phyloP scores from a whole-genome alignment of 2,113 vertebrate genomes.

The Speoplatyrhinus poulsoni region DNA sequence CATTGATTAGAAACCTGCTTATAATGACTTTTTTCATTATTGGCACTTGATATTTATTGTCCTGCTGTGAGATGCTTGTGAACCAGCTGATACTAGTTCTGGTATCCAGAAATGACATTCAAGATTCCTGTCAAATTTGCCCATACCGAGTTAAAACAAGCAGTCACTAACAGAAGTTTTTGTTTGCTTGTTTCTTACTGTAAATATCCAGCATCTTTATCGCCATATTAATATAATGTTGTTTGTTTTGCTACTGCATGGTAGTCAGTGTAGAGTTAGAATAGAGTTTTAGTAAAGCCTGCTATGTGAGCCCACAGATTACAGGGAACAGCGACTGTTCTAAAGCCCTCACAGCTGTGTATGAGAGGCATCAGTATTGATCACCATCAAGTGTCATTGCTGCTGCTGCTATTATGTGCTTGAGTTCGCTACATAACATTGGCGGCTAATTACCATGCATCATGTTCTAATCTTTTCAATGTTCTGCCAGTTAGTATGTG shows the following conservation, averaged over 20 bases:
- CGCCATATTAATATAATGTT: conserved; percentile 33
- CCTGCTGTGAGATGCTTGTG: neutral
- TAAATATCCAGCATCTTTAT: conserved; percentile 45
- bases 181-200: conserved; percentile 36
- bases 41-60: neutral
- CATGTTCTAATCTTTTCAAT: neutral
- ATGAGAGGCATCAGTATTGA: conserved; percentile 15
- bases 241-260: conserved; percentile 48
- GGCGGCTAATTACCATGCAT: conserved; percentile 10
- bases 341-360: neutral
- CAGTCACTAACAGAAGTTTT: neutral
- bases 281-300: conserved; percentile 30
- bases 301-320: neutral
- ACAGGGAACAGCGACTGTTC: conserved; percentile 5
- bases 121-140: neutral
- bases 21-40: neutral
- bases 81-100: neutral
- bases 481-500: conserved; percentile 15
- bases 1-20: neutral
- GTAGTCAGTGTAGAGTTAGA: conserved; percentile 24
- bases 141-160: neutral
- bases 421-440: conserved; percentile 10
- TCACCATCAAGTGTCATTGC: conserved; percentile 23
- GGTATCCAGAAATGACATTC: neutral
- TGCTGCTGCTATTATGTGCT: conserved; percentile 8